Evolutionary conservation across 2,888 invertebrate genomes (phyloP).

Genomic region (Philereme transversata): DNA sequence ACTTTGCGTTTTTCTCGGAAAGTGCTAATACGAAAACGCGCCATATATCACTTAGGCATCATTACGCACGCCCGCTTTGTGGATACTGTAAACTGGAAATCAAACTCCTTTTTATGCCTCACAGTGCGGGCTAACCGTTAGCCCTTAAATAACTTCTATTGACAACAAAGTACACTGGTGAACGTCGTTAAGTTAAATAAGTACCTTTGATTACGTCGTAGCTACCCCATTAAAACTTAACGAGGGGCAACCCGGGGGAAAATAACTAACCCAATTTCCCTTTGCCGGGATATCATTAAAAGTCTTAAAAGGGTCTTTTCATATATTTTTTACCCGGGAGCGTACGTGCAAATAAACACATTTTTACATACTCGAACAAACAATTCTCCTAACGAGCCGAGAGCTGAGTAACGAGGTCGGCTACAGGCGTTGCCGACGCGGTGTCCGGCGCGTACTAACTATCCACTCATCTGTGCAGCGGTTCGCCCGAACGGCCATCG

Average conservation of each 20-base stretch:
- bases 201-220: conserved; percentile 83
- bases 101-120: conserved; percentile 43
- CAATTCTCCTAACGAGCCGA: conserved; percentile 82
- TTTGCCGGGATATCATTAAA: conserved; percentile 84
- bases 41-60: conserved; percentile 42
- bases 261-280: conserved; percentile 85
- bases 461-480: conserved; percentile 10
- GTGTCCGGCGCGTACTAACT: conserved; percentile 36
- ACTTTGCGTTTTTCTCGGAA: conserved; percentile 63
- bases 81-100: conserved; percentile 39
- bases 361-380: conserved; percentile 84
- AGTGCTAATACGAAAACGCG: conserved; percentile 45
- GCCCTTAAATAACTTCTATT: conserved; percentile 64
- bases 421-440: conserved; percentile 40
- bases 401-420: conserved; percentile 73
- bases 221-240: conserved; percentile 84
- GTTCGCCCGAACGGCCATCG: neutral
- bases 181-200: conserved; percentile 82
- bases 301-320: conserved; percentile 84
- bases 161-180: conserved; percentile 74
- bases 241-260: conserved; percentile 83
- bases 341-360: conserved; percentile 84
- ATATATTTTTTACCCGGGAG: conserved; percentile 81
- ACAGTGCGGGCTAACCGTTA: conserved; percentile 35
- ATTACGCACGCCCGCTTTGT: conserved; percentile 33